Evolutionary conservation across 2,888 invertebrate genomes (phyloP).

Genomic region (Cacoxenus indagator): DNA sequence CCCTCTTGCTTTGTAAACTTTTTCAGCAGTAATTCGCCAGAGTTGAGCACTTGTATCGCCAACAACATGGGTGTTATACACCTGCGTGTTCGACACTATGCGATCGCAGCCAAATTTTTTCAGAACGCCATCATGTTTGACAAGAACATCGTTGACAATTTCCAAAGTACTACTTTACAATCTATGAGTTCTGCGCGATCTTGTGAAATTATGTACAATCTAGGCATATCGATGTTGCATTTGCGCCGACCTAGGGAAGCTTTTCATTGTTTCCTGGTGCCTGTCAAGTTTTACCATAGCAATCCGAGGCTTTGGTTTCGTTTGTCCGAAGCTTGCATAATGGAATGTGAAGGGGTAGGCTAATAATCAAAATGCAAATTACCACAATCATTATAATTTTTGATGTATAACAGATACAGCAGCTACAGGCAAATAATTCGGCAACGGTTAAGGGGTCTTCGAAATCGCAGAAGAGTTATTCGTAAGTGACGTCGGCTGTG

Average conservation of each 20-base stretch:
- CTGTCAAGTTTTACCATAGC: constrained; percentile 86
- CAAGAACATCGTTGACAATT: constrained; percentile 57
- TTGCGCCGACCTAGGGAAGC: constrained; percentile 86
- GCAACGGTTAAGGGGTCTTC: constrained; percentile 28
- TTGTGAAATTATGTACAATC: constrained; percentile 70
- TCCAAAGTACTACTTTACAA: constrained; percentile 60
- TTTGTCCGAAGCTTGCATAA: constrained; percentile 93
- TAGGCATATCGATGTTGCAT: constrained; percentile 81
- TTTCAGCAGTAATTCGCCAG: constrained; percentile 57
- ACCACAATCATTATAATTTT: not conserved
- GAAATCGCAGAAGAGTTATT: constrained; percentile 39
- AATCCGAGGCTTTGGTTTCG: constrained; percentile 94
- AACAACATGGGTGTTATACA: constrained; percentile 72
- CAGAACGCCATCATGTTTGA: constrained; percentile 70
- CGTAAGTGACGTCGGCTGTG: constrained; percentile 51
- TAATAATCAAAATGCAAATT: not conserved
- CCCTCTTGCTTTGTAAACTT: no score
- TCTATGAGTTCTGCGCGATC: constrained; percentile 65
- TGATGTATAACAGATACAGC: constrained; percentile 36
- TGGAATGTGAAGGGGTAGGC: constrained; percentile 73
- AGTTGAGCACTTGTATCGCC: constrained; percentile 68
- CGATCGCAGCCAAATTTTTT: constrained; percentile 70
- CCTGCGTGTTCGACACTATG: constrained; percentile 70
- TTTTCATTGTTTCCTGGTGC: constrained; percentile 91
- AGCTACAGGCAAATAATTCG: constrained; percentile 42